Conservation (phyloP, 2,797 vertebrate genomes). For the Mormyrops attenuatus region DNA sequence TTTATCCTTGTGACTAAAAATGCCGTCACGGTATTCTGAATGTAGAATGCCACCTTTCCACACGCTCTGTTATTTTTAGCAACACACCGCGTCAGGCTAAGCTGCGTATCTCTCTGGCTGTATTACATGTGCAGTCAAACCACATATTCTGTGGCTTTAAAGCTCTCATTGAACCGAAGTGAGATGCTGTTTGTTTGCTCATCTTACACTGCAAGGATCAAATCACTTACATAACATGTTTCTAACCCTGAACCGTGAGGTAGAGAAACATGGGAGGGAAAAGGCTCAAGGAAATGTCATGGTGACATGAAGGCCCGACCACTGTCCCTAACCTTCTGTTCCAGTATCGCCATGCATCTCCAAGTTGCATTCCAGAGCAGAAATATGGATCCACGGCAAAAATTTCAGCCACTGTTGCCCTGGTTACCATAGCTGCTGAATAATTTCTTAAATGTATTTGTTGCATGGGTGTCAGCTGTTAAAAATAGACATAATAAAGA, state of each 20-base stretch:
- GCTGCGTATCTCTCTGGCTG: not conserved
- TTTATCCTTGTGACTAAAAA: not conserved
- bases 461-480: not conserved
- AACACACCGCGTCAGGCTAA: not conserved
- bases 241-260: not conserved
- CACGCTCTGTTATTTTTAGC: not conserved
- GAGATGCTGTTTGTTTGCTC: not conserved
- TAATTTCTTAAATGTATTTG: not conserved
- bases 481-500: not conserved
- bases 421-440: not conserved
- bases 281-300: not conserved
- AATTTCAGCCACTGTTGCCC: not conserved
- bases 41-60: not conserved
- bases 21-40: not conserved
- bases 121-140: not conserved
- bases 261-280: not conserved
- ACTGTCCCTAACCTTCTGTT: not conserved
- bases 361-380: not conserved
- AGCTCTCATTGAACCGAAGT: not conserved
- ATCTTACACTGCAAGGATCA: not conserved
- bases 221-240: not conserved
- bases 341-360: not conserved
- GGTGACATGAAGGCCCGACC: not conserved
- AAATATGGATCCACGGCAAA: not conserved
- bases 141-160: not conserved